Evolutionary conservation across 2,888 invertebrate species (phyloP).

Genomic region (Tolmerus cingulatus): DNA sequence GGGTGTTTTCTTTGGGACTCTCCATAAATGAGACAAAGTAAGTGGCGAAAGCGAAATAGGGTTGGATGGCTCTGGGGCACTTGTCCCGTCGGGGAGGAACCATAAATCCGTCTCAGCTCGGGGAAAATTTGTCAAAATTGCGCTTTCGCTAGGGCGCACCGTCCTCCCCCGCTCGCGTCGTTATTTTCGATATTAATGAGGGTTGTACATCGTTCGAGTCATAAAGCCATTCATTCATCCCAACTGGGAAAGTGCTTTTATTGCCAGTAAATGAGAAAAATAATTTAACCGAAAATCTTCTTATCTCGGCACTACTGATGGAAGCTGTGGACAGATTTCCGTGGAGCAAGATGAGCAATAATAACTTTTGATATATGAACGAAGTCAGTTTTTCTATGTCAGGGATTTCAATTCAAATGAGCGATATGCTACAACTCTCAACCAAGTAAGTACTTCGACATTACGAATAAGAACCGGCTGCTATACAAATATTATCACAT

Average conservation of each 20-base stretch:
- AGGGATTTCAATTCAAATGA: background rate
- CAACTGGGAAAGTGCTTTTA: background rate
- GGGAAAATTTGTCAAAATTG: background rate
- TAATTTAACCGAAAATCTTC: background rate
- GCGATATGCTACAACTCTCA: background rate
- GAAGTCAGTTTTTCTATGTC: background rate
- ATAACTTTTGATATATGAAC: background rate
- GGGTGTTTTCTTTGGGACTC: background rate
- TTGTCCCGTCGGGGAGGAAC: background rate
- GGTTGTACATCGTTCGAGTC: background rate
- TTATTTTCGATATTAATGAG: background rate
- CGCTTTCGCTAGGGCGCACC: background rate
- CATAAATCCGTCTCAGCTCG: background rate
- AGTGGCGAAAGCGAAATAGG: background rate
- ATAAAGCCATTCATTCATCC: background rate
- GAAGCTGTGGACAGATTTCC: background rate
- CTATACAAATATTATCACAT: too few relatives aligned
- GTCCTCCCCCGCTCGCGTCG: background rate
- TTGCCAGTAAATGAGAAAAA: background rate
- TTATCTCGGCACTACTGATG: background rate
- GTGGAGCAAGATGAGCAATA: background rate
- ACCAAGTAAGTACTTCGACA: too few relatives aligned
- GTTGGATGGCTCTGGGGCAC: background rate
- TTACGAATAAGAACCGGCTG: too few relatives aligned
- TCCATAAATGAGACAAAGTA: background rate